These are phyloP conservation scores for Anodontia alba DNA, from an alignment of 2,888 invertebrate species.

Conservation along the genomic window DNA sequence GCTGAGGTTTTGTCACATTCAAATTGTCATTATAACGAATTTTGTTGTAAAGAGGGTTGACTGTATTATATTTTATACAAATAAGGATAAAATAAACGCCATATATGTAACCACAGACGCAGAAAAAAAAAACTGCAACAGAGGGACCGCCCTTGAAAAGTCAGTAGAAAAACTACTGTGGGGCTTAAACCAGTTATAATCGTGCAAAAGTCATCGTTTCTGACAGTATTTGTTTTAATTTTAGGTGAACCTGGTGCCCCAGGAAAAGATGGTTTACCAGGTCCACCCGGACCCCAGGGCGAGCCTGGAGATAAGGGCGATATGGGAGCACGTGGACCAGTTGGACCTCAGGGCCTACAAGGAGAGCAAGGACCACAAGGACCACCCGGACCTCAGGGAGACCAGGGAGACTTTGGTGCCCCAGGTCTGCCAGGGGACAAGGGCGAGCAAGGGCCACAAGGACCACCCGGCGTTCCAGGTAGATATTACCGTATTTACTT, in stretches of 20 bases:
- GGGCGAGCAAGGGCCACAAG: conserved; percentile 62
- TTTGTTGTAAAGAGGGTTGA: no score
- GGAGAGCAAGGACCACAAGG: conserved; percentile 67
- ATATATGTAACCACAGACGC: no score
- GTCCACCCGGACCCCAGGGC: conserved; percentile 66
- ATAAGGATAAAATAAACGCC: no score
- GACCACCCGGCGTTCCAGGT: conserved; percentile 66
- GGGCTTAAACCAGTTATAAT: no score
- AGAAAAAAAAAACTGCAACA: no score
- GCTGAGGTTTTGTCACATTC: no score
- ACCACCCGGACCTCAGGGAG: conserved; percentile 53
- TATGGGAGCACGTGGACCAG: conserved; percentile 58
- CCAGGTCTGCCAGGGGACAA: conserved; percentile 67
- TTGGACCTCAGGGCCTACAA: conserved; percentile 67
- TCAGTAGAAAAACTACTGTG: no score
- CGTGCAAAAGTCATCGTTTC: no score
- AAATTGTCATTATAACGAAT: no score
- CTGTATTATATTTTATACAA: no score
- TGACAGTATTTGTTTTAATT: neutral
- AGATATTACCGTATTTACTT: no score
- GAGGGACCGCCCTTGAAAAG: no score
- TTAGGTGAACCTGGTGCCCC: conserved; percentile 59
- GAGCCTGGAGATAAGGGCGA: conserved; percentile 63
- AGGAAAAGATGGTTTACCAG: conserved; percentile 60
- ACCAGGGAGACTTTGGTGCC: conserved; percentile 57